Percentiles rank a stretch among this genome's conserved stretches.
Conservation (phyloP, 2,113 vertebrate species). For the Seriola dumerili region DNA sequence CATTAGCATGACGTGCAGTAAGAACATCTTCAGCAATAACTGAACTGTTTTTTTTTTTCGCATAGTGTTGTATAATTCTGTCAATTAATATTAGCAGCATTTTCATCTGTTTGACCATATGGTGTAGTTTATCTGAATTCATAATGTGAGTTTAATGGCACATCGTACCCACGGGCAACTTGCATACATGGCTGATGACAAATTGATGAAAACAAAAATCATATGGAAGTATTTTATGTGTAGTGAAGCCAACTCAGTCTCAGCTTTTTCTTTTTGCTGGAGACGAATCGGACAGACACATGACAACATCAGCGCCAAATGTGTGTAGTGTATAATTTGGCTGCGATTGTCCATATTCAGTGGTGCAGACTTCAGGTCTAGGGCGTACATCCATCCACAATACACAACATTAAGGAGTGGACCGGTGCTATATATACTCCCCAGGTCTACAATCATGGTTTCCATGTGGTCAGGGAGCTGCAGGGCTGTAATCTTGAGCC, state of each 20-base stretch:
- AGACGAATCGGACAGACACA: constrained; percentile 27
- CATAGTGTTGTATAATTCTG: constrained; percentile 6
- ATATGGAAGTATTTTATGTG: constrained; percentile 34
- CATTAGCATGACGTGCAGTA: constrained; percentile 3
- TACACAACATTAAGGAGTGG: constrained; percentile 75
- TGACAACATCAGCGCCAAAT: constrained; percentile 33
- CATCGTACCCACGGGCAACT: constrained; percentile 17
- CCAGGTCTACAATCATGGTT: constrained; percentile 82
- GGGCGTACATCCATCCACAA: constrained; percentile 58
- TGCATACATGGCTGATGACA: constrained; percentile 29
- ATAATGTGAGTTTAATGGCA: constrained; percentile 58
- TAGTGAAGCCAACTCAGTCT: not conserved
- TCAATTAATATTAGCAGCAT: constrained; percentile 16
- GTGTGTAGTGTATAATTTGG: constrained; percentile 67
- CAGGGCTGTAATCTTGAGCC: constrained; percentile 76
- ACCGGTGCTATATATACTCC: constrained; percentile 79
- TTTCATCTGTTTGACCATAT: constrained; percentile 53
- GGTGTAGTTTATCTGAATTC: constrained; percentile 36
- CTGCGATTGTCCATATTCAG: constrained; percentile 52
- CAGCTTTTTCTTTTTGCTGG: not conserved
- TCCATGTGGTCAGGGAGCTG: constrained; percentile 73
- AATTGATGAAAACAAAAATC: constrained; percentile 37
- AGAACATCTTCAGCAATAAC: constrained; percentile 11
- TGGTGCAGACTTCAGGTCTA: constrained; percentile 55
- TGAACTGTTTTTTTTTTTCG: constrained; percentile 9